A percentile compares a stretch with the other conserved stretches of the same genome.
phyloP scores from a whole-genome alignment of 2,113 vertebrate species.

The Laterallus jamaicensis region DNA sequence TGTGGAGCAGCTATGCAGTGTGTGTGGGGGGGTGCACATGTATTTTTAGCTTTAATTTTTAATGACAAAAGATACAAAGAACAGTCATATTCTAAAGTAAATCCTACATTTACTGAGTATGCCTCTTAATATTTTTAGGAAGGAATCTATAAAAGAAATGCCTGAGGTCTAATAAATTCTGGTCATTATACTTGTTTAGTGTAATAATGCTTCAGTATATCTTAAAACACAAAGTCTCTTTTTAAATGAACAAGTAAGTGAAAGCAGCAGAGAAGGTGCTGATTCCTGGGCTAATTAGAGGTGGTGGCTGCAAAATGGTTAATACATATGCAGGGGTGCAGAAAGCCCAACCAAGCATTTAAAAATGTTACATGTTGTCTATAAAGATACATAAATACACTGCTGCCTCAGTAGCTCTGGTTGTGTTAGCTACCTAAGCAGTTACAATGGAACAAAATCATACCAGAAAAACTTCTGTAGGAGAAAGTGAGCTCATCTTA shows the following conservation, averaged over 20 bases:
- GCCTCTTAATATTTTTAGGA: neutral
- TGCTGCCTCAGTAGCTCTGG: neutral
- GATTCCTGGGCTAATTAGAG: neutral
- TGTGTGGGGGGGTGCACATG: neutral
- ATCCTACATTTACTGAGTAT: neutral
- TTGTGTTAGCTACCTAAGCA: neutral
- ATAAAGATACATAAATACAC: neutral
- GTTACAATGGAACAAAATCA: neutral
- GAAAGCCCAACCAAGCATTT: neutral
- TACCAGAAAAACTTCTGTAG: neutral
- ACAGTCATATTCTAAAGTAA: neutral
- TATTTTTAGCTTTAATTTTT: conserved; percentile 49
- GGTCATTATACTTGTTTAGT: neutral
- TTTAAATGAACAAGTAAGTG: neutral
- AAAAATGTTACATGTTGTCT: neutral
- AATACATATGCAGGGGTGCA: neutral
- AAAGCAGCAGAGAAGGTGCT: neutral
- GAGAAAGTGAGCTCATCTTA: neutral
- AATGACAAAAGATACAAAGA: neutral
- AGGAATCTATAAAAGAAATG: neutral
- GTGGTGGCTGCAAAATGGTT: neutral
- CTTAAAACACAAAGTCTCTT: neutral
- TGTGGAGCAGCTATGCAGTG: neutral
- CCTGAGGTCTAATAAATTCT: neutral
- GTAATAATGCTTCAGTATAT: neutral